Percentiles rank a stretch among this genome's conserved stretches.
These are phyloP conservation scores for Drosophila borborema DNA, from an alignment of 2,888 invertebrate species.

Conservation along the genomic window DNA sequence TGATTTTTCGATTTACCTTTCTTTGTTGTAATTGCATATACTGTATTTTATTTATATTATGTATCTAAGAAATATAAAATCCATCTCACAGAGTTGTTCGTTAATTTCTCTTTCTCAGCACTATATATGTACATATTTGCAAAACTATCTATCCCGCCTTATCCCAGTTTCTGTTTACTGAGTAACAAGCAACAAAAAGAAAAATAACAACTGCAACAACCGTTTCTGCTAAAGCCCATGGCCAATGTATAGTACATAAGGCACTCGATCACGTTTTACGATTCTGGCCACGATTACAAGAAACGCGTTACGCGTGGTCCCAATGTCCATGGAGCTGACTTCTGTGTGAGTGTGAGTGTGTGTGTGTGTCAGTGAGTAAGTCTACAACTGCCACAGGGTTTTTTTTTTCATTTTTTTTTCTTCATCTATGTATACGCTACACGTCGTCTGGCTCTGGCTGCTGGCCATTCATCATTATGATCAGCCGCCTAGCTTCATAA, in stretches of 20 bases:
- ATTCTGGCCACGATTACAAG: slow-evolving; percentile 75
- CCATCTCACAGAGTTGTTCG: not conserved
- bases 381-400: slow-evolving; percentile 64
- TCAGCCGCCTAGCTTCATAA: slow-evolving; percentile 69
- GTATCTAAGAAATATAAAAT: no score
- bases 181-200: slow-evolving; percentile 38
- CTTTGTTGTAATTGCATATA: no score
- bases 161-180: slow-evolving; percentile 23
- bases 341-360: slow-evolving; percentile 3
- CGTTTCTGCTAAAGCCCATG: slow-evolving; percentile 42
- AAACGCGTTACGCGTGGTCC: slow-evolving; percentile 75
- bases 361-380: slow-evolving; percentile 36
- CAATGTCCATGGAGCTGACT: slow-evolving; percentile 63
- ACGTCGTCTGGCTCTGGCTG: slow-evolving; percentile 38
- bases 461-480: slow-evolving; percentile 72
- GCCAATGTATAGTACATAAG: slow-evolving; percentile 69
- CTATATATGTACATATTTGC: not conserved
- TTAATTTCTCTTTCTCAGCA: no score
- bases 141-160: not conserved
- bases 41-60: no score
- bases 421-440: slow-evolving; percentile 24
- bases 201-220: slow-evolving; percentile 32
- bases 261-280: slow-evolving; percentile 80
- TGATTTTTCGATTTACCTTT: no score
- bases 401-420: slow-evolving; percentile 19